These are phyloP conservation scores for Beroe forskalii DNA, from an alignment of 37 sponge, comb jelly and placozoan genomes.

Conservation along the genomic window DNA sequence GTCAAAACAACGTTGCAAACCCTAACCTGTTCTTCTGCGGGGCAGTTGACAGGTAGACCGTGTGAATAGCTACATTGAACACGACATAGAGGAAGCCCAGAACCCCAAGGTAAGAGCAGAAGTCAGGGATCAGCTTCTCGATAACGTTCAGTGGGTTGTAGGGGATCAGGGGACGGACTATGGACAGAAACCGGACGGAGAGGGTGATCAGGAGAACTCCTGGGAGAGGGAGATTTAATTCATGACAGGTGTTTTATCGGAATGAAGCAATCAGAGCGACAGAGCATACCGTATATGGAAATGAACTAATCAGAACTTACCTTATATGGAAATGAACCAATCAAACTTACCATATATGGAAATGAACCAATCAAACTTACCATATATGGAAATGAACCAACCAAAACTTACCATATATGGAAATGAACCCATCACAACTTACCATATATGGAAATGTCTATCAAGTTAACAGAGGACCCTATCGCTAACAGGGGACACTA, in stretches of 20 bases:
- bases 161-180: constrained; percentile 42
- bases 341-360: too few relatives aligned
- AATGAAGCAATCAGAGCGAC: background rate
- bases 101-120: background rate
- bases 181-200: constrained; percentile 47
- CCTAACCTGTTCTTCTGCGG: background rate
- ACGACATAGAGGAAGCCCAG: constrained; percentile 12
- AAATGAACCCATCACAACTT: too few relatives aligned
- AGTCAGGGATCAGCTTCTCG: constrained; percentile 25
- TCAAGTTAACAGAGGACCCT: too few relatives aligned
- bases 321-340: too few relatives aligned
- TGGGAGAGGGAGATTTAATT: background rate
- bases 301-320: too few relatives aligned
- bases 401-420: too few relatives aligned
- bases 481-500: too few relatives aligned
- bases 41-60: constrained; percentile 17
- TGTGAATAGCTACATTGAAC: constrained; percentile 53
- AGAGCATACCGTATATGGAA: too few relatives aligned
- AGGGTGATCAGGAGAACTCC: constrained; percentile 57
- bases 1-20: background rate
- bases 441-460: too few relatives aligned
- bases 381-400: too few relatives aligned
- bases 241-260: background rate
- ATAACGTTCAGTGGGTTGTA: constrained; percentile 41
- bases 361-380: too few relatives aligned